Evolutionary conservation across 2,888 invertebrate species (phyloP), one percentile per base, ranked within the genome.

Genomic region (Noctua comes): DNA sequence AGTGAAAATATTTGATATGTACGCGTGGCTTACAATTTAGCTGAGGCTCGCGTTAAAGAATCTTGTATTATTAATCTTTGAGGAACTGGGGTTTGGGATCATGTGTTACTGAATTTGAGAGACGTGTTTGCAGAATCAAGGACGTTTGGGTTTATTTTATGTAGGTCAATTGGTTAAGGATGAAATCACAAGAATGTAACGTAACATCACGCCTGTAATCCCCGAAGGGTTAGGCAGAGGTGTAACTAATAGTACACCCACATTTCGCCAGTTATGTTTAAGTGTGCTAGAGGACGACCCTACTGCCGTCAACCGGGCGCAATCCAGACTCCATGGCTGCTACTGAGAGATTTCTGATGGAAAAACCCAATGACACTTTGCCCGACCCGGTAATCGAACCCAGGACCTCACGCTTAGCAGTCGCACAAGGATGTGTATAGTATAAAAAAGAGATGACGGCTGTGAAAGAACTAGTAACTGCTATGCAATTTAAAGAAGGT

Each of bases 1-100:
- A 86, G 83, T 84, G 86, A 88, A 91, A 90, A 91, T 90, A 90
- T 88, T 89, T 89, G 88, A 88, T 88, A 87, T 79, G 83, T 75
- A 77, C 77, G 83, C 80, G 68, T 77, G 78, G 73, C 73, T 71
- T 78, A 77, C 78, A 86, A 83, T 88, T 86, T 82, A 77, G 79
- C 79, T 70, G 77, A 71, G 70, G 69, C 76, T 65, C 40, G 43
- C 46, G 59, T 79, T 82, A 73, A 83, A 71, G 48, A 78, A 83
- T 86, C 43, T 4, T 78, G 24, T 66, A 27, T 57, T 77, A 68
- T 68, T 78, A 27, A 82, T 82, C 18, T 73, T 65, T 65, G 36
- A 24, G 59, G 43, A 51, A 70, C 16, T 81, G 36, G 16, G 6
- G 71, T 74, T 68, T 68, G 27, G 16, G n/a, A 76, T 70, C 51